Base-by-base conservation (phyloP, 2,888 invertebrate genomes). In the Hypomecis punctinalis region DNA sequence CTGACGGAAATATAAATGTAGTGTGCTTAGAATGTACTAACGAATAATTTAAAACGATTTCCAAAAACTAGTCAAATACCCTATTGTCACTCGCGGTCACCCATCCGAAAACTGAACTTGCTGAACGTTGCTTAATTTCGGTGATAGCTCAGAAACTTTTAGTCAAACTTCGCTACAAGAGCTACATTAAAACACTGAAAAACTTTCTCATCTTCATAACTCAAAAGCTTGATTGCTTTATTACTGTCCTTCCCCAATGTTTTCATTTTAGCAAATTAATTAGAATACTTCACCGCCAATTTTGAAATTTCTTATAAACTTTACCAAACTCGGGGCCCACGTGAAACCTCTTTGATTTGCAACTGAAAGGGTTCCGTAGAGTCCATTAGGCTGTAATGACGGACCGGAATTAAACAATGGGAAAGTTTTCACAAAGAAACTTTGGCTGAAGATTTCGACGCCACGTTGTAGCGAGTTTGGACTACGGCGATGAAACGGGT, bases 361-460 rank as follows among this genome's bases (percentile, higher is more conserved):
- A 58, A 61, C 39, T 51, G 55, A 60, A 64, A 64, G 60, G 55
- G 55, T 40, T 52, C 61, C 57, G 57, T 40, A 11, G 61, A 66
- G 55, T 71, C 71, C 68, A 69, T 71, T 71, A 71, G 62, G 62
- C 55, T 53, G 55, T 69, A 68, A 69, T 67, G 64, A 62, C 67
- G 66, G 61, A 51, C 67, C 51, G 52, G 67, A 70, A 68, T 63
- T 55, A 70, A 61, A 69, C 69, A 68, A 69, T 51, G 61, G 36
- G 48, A 66, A 71, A 67, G 39, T 63, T 66, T 40, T 23, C 45
- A 66, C 67, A 71, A 71, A 63, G 68, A 59, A 67, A 69, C 61
- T 63, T 66, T 46, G 42, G 35, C 56, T 40, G 13, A 61, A 68
- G 66, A 63, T 62, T 62, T 52, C 52, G 33, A 55, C 56, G 8